phyloP scores from a whole-genome alignment of 2,113 vertebrate species.

The Eidolon helvum region DNA sequence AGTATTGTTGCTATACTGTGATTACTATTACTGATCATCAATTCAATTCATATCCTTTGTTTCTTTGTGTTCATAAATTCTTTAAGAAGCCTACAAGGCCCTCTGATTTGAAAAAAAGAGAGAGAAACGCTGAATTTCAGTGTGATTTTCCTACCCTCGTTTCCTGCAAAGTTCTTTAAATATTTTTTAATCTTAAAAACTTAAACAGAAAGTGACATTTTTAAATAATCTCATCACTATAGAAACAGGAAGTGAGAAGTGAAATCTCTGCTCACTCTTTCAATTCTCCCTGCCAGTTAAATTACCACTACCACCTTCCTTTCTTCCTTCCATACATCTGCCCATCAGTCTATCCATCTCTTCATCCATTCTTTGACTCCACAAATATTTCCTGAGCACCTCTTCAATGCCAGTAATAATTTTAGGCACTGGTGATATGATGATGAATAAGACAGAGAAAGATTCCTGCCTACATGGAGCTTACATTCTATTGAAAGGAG shows the following conservation, averaged over 20 bases:
- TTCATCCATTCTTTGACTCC: neutral
- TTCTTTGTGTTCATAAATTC: neutral
- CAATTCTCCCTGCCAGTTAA: neutral
- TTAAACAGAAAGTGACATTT: constrained; percentile 31
- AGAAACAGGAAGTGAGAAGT: neutral
- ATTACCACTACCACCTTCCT: neutral
- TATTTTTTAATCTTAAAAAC: neutral
- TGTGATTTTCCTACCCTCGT: constrained; percentile 27
- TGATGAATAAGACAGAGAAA: neutral
- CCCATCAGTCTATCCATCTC: too few relatives aligned
- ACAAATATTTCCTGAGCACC: neutral
- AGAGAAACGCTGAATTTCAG: neutral
- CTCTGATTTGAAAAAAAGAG: neutral
- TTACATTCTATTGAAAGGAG: neutral
- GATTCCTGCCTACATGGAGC: neutral
- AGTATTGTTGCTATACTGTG: neutral
- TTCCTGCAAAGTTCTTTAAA: constrained; percentile 12
- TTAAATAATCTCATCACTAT: neutral
- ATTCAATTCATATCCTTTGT: neutral
- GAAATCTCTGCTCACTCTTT: neutral
- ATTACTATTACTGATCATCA: neutral
- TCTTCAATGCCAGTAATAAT: neutral
- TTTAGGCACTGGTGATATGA: neutral
- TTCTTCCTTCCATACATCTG: neutral
- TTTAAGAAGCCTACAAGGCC: neutral